phyloP scores from a whole-genome alignment of 2,113 vertebrate species.

The Nothobranchius kuhntae region DNA sequence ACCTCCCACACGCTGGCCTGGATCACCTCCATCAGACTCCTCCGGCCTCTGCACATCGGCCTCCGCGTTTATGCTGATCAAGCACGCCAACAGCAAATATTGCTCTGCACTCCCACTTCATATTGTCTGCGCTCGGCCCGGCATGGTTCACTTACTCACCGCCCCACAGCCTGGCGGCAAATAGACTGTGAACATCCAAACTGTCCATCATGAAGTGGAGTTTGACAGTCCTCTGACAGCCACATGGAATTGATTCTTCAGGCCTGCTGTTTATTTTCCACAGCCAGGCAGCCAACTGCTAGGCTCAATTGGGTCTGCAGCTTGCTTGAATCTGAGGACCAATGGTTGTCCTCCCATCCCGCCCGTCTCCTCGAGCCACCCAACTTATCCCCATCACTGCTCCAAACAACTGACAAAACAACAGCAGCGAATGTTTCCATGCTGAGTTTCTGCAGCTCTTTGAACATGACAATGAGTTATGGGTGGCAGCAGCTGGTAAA shows the following conservation, averaged over 20 bases:
- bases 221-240: constrained; percentile 74
- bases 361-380: constrained; percentile 8
- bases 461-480: constrained; percentile 41
- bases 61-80: constrained; percentile 76
- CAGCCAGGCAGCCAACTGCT: constrained; percentile 39
- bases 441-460: constrained; percentile 34
- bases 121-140: constrained; percentile 64
- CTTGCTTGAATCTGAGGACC: constrained; percentile 51
- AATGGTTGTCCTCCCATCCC: constrained; percentile 1
- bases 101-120: constrained; percentile 69
- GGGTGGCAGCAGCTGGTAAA: constrained; percentile 30
- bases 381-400: constrained; percentile 43
- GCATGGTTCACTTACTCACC: constrained; percentile 72
- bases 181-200: constrained; percentile 74
- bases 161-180: constrained; percentile 63
- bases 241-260: constrained; percentile 74
- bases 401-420: constrained; percentile 51
- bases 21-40: constrained; percentile 35
- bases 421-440: constrained; percentile 39
- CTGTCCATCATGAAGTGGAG: constrained; percentile 71
- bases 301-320: constrained; percentile 24
- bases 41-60: constrained; percentile 42
- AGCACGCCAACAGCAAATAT: constrained; percentile 69
- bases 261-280: constrained; percentile 72
- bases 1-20: constrained; percentile 9